These are phyloP conservation scores for Pipa parva DNA, from an alignment of 2,113 vertebrate species.

Conservation along the genomic window DNA sequence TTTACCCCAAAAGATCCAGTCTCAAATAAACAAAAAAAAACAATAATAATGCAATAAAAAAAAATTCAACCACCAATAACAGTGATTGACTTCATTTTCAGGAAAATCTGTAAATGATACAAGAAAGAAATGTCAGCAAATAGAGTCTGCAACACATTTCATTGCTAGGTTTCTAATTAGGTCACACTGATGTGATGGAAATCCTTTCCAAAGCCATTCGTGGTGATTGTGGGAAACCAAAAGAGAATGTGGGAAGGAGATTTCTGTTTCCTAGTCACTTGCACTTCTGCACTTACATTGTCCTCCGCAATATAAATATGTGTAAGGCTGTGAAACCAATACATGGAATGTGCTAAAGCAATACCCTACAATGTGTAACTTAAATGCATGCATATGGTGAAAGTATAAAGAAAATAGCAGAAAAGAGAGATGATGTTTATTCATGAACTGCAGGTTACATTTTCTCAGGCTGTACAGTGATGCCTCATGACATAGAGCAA, in stretches of 20 bases:
- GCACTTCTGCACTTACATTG: constrained; percentile 14
- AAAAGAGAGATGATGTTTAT: background rate
- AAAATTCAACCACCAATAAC: background rate
- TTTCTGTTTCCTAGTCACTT: constrained; percentile 12
- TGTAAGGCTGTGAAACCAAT: constrained; percentile 18
- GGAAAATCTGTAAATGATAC: constrained; percentile 29
- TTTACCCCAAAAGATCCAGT: too few species aligned
- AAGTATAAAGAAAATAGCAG: background rate
- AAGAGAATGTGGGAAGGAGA: constrained; percentile 21
- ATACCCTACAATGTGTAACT: background rate
- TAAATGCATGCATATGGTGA: constrained; percentile 29
- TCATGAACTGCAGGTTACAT: too few species aligned
- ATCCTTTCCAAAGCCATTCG: constrained; percentile 34
- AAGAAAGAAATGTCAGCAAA: constrained; percentile 3
- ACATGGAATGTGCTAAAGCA: constrained; percentile 1
- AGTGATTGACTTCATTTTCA: background rate
- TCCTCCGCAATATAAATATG: constrained; percentile 12
- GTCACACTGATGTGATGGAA: constrained; percentile 16
- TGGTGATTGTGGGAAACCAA: background rate
- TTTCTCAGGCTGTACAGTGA: too few species aligned
- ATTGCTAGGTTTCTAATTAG: constrained; percentile 12
- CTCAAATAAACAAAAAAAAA: too few species aligned
- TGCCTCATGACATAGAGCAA: too few species aligned
- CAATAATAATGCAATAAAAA: background rate
- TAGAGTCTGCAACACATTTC: constrained; percentile 10